phyloP scores from a whole-genome alignment of 2,113 vertebrate species.

The Protomyctophum bolini region DNA sequence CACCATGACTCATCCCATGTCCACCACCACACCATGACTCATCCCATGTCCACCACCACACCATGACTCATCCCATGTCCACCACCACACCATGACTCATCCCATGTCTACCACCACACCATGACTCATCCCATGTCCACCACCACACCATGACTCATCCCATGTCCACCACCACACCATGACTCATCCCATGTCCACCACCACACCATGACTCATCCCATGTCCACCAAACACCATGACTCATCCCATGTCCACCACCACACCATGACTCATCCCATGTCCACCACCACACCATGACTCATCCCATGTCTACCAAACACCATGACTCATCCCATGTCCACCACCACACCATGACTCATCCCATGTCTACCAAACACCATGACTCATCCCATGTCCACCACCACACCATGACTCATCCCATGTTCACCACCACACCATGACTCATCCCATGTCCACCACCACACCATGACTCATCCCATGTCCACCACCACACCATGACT shows the following conservation, averaged over 20 bases:
- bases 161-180: too few species aligned
- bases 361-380: too few species aligned
- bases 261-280: too few species aligned
- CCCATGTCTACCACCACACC: slow-evolving; percentile 13
- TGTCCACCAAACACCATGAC: too few species aligned
- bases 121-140: slow-evolving; percentile 35
- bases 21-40: slow-evolving; percentile 3
- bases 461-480: too few species aligned
- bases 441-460: slow-evolving; percentile 36
- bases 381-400: slow-evolving; percentile 36
- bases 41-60: slow-evolving; percentile 33
- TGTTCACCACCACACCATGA: too few species aligned
- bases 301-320: slow-evolving; percentile 12
- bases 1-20: too few species aligned
- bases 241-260: slow-evolving; percentile 34
- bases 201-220: too few species aligned
- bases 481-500: slow-evolving; percentile 2
- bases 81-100: slow-evolving; percentile 2
- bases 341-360: slow-evolving; percentile 14
- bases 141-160: too few species aligned
- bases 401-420: too few species aligned
- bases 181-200: slow-evolving; percentile 36
- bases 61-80: too few species aligned
- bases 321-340: slow-evolving; percentile 30
- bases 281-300: slow-evolving; percentile 3